These are phyloP conservation scores for Lasioglossum pauxillum DNA, from an alignment of 2,888 invertebrate genomes.

Conservation along the genomic window DNA sequence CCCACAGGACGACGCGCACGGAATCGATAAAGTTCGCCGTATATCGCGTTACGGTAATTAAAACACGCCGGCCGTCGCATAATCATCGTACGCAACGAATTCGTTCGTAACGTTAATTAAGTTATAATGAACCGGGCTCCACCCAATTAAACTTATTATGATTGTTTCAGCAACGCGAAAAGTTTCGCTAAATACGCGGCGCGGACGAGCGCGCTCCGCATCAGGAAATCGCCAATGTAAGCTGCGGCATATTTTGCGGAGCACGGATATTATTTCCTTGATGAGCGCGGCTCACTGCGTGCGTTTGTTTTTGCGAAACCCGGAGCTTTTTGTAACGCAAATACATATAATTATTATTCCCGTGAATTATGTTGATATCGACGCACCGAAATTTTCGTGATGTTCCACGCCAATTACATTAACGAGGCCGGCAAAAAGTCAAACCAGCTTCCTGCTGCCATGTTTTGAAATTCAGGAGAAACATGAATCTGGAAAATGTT, in stretches of 20 bases:
- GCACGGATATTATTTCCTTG: not conserved
- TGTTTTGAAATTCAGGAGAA: not conserved
- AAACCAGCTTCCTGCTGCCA: not conserved
- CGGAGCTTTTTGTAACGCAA: not conserved
- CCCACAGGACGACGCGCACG: not conserved
- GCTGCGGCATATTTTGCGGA: not conserved
- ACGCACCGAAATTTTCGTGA: not conserved
- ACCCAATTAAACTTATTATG: slow-evolving; percentile 22
- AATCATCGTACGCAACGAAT: slow-evolving; percentile 29
- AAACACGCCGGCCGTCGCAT: slow-evolving; percentile 29
- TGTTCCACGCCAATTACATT: not conserved
- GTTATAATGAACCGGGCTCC: slow-evolving; percentile 13
- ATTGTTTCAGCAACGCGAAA: slow-evolving; percentile 17
- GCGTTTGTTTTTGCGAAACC: not conserved
- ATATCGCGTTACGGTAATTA: slow-evolving; percentile 47
- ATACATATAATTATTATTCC: not conserved
- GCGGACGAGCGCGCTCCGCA: not conserved
- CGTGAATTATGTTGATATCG: not conserved
- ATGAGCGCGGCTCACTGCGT: not conserved
- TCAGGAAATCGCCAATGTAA: not conserved
- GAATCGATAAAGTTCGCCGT: slow-evolving; percentile 42
- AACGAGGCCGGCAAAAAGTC: not conserved
- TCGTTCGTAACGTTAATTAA: slow-evolving; percentile 24
- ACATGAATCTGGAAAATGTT: not conserved
- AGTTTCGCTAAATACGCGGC: not conserved